Conservation (phyloP, 1,140 invertebrate genomes). For the Lordiphosa mommai region DNA sequence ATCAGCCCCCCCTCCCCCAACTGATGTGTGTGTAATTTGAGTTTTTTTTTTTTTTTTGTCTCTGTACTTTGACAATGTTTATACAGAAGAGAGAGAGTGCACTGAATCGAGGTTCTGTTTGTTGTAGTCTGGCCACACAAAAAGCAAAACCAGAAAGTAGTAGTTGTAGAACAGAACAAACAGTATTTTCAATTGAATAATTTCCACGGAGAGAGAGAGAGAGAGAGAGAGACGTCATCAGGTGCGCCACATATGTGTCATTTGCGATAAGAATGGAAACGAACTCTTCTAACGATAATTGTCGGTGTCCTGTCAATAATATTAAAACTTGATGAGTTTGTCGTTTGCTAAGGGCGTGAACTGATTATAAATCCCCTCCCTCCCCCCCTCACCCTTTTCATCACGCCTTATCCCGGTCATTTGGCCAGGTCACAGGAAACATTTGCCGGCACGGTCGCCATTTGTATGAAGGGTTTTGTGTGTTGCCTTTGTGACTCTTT, state of each 20-base stretch:
- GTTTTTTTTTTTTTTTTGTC: conserved; percentile 13
- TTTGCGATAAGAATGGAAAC: conserved; percentile 3
- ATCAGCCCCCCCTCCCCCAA: conserved; percentile 12
- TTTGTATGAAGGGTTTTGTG: conserved; percentile 4
- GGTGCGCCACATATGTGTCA: neutral
- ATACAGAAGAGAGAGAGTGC: conserved; percentile 29
- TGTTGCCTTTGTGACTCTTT: conserved; percentile 16
- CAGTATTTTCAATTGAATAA: conserved; percentile 67
- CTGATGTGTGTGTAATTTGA: conserved; percentile 55
- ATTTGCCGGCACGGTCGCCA: conserved; percentile 4
- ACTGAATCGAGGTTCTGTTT: conserved; percentile 36
- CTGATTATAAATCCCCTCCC: conserved; percentile 2
- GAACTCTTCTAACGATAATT: conserved; percentile 8
- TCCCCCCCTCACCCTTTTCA: neutral
- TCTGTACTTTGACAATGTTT: conserved; percentile 56
- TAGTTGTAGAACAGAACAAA: conserved; percentile 47
- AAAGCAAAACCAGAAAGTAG: conserved; percentile 42
- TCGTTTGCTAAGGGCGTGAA: conserved; percentile 13
- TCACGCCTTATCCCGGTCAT: conserved; percentile 3
- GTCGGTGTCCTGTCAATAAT: conserved; percentile 13
- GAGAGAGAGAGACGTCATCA: conserved; percentile 18
- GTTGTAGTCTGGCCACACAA: conserved; percentile 56
- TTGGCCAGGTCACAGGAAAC: conserved; percentile 13
- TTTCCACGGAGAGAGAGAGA: conserved; percentile 14
- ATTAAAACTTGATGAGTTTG: conserved; percentile 22